Conservation (phyloP, 2,113 vertebrate genomes). For the Otis tarda region DNA sequence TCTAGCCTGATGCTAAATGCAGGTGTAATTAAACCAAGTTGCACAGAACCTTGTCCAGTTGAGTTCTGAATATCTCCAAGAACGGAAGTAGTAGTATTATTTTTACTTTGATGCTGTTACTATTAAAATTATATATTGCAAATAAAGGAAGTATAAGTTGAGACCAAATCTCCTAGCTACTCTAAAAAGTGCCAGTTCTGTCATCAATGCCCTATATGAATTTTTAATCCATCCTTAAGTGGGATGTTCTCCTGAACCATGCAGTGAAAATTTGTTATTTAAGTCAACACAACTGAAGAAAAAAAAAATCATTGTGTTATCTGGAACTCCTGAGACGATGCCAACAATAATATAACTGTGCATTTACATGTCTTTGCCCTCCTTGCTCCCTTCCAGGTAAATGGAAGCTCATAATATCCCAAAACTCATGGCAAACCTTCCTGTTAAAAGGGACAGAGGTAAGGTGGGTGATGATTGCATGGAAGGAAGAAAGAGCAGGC, state of each 20-base stretch:
- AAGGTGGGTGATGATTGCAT: too few relatives aligned
- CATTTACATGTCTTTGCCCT: background rate
- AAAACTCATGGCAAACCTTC: background rate
- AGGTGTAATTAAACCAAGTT: conserved; percentile 15
- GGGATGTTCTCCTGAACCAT: background rate
- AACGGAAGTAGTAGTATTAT: background rate
- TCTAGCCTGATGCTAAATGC: background rate
- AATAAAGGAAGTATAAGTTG: background rate
- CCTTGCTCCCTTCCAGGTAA: background rate
- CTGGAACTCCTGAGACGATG: background rate
- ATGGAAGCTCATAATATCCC: background rate
- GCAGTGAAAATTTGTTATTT: background rate
- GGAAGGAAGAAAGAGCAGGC: background rate
- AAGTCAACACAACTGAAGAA: accelerated
- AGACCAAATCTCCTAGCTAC: background rate
- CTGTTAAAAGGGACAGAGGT: background rate
- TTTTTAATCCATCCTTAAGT: background rate
- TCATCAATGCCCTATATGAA: background rate
- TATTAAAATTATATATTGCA: background rate
- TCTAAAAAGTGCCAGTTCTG: background rate
- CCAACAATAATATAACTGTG: background rate
- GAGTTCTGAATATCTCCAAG: background rate
- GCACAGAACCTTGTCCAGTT: background rate
- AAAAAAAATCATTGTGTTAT: background rate
- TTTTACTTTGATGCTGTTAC: background rate